Evolutionary conservation across 2,888 invertebrate genomes (phyloP).

Genomic region (Xestia rhomboidea): DNA sequence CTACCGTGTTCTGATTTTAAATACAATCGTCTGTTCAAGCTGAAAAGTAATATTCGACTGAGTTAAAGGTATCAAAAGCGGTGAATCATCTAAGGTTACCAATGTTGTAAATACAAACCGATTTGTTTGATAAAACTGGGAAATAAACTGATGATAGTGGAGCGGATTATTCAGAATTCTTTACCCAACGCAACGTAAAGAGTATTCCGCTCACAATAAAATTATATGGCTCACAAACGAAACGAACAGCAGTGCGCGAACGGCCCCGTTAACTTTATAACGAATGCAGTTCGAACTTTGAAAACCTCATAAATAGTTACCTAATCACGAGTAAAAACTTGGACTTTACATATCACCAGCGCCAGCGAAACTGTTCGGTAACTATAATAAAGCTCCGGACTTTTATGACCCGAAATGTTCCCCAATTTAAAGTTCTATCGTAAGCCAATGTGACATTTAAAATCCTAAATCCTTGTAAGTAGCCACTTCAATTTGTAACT

Average conservation of each 20-base stretch:
- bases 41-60: not conserved
- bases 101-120: not conserved
- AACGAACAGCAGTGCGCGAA: constrained; percentile 18
- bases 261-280: constrained; percentile 15
- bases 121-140: not conserved
- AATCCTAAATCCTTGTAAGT: constrained; percentile 82
- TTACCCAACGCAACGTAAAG: not conserved
- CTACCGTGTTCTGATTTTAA: constrained; percentile 19
- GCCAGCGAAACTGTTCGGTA: constrained; percentile 47
- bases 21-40: constrained; percentile 7
- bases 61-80: not conserved
- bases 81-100: not conserved
- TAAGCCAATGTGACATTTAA: constrained; percentile 77
- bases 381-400: constrained; percentile 58
- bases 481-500: constrained; percentile 87
- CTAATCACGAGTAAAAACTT: constrained; percentile 54
- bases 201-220: constrained; percentile 7
- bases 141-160: not conserved
- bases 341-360: constrained; percentile 51
- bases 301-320: constrained; percentile 54
- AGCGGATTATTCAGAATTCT: not conserved
- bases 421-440: constrained; percentile 79
- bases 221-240: constrained; percentile 21
- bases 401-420: constrained; percentile 72
- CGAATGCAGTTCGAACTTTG: constrained; percentile 44